Evolutionary conservation across 2,113 vertebrate genomes (phyloP), one percentile per base, ranked within the genome.

Genomic region (Triplophysa siluroides): DNA sequence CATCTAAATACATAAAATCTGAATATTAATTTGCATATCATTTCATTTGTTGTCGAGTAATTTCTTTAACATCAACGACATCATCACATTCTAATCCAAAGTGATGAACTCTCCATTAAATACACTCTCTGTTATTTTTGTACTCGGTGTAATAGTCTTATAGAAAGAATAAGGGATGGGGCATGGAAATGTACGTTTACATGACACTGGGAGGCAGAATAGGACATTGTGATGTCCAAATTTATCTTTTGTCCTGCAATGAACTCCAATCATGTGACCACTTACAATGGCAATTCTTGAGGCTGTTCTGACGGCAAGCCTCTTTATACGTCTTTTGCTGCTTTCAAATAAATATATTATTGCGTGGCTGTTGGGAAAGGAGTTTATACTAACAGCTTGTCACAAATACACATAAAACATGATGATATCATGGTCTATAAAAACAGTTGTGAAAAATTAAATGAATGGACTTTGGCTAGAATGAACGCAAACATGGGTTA

Each of bases 371-470:
- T 16, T 58, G 62, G 45, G 14, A 63, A 73, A 60, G 19, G 23
- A 73, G 24, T 13, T 45, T 21, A 7, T 19, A 26, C 8, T 24
- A 75, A 62, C 1, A 4, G 4, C 14, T 24, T 56, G 13, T 61
- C 41, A 61, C 73, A 47, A 13, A 19, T 50, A 47, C 18, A 21
- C 10, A 76, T 76, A 76, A 63, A 76, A 50, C 29, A 50, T 8
- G 24, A 63, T 63, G 24, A 63, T 63, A 62, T n/a, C n/a, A n/a
- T 76, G 23, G 13, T 38, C 33, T 43, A 43, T 74, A 60, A 74
- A 73, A 54, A 10, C 54, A 18, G 13, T 43, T 6, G 9, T 58
- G 9, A 58, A 58, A n/a, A 58, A 21, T 6, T 7, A 1, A 43
- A 60, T 7, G 2, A 23, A 60, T 23, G 8, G 8, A 24, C 54